These are phyloP conservation scores for Xanthorhoe spadicearia DNA, from an alignment of 2,888 invertebrate genomes.

Conservation along the genomic window DNA sequence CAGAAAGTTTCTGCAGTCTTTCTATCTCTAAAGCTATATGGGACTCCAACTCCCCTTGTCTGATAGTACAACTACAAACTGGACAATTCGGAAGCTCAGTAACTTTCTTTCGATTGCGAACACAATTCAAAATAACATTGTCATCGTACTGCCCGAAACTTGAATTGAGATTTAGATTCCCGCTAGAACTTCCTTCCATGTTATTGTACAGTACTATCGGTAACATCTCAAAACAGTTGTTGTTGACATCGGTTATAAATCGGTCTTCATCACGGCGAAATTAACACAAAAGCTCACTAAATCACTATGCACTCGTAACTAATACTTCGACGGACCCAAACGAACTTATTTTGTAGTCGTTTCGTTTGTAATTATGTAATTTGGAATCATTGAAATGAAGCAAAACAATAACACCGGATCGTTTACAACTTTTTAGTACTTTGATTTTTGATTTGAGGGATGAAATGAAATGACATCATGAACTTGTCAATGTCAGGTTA, in stretches of 20 bases:
- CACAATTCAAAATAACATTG: conserved; percentile 75
- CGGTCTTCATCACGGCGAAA: conserved; percentile 71
- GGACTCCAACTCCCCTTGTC: conserved; percentile 92
- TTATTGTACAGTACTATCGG: conserved; percentile 76
- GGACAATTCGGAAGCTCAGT: conserved; percentile 92
- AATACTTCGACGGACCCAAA: conserved; percentile 58
- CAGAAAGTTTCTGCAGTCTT: conserved; percentile 68
- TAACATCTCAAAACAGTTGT: conserved; percentile 73
- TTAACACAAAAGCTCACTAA: conserved; percentile 54
- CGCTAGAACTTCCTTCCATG: conserved; percentile 76
- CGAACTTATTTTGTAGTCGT: conserved; percentile 69
- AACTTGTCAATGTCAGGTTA: conserved; percentile 20
- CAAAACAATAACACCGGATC: conserved; percentile 64
- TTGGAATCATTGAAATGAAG: conserved; percentile 48
- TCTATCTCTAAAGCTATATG: conserved; percentile 92
- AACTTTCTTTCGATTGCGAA: conserved; percentile 85
- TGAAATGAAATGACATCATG: conserved; percentile 38
- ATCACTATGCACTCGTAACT: conserved; percentile 47
- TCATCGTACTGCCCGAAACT: conserved; percentile 70
- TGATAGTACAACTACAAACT: conserved; percentile 93
- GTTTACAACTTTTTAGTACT: conserved; percentile 59
- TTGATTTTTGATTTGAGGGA: conserved; percentile 41
- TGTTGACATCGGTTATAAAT: conserved; percentile 62
- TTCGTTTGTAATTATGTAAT: conserved; percentile 49
- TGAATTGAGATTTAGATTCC: conserved; percentile 60